phyloP scores from a whole-genome alignment of 1,140 invertebrate genomes.

The Acromyrmex heyeri region DNA sequence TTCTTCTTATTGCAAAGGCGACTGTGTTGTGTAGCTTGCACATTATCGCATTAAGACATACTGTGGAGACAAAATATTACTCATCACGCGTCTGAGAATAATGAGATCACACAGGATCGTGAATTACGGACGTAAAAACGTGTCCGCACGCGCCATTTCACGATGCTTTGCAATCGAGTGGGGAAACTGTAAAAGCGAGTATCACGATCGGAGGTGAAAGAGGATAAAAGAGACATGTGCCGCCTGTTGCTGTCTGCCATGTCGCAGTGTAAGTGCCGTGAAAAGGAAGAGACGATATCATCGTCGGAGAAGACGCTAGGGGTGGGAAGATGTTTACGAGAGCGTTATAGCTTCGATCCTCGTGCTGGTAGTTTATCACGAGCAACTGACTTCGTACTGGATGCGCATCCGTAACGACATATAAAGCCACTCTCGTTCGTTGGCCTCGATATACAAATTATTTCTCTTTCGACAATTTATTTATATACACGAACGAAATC shows the following conservation, averaged over 20 bases:
- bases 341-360: conserved; percentile 72
- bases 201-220: conserved; percentile 65
- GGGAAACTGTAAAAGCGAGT: conserved; percentile 54
- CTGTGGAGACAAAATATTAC: not conserved
- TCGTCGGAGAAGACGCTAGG: conserved; percentile 57
- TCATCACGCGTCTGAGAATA: not conserved
- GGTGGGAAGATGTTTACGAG: conserved; percentile 71
- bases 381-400: conserved; percentile 54
- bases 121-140: conserved; percentile 9
- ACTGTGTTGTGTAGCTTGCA: not conserved
- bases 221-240: conserved; percentile 67
- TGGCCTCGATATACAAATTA: conserved; percentile 13
- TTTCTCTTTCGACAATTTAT: not conserved
- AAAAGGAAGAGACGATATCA: conserved; percentile 71
- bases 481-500: not conserved
- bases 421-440: conserved; percentile 43
- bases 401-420: conserved; percentile 26
- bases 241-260: conserved; percentile 74
- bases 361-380: conserved; percentile 71
- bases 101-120: not conserved
- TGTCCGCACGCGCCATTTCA: conserved; percentile 36
- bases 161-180: conserved; percentile 38
- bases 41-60: not conserved
- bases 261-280: conserved; percentile 66
- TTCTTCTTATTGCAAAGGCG: not conserved